Percentiles rank a stretch among this genome's conserved stretches.
Conservation (phyloP, 1,140 invertebrate species). For the Paramacrobiotus metropolitanus region DNA sequence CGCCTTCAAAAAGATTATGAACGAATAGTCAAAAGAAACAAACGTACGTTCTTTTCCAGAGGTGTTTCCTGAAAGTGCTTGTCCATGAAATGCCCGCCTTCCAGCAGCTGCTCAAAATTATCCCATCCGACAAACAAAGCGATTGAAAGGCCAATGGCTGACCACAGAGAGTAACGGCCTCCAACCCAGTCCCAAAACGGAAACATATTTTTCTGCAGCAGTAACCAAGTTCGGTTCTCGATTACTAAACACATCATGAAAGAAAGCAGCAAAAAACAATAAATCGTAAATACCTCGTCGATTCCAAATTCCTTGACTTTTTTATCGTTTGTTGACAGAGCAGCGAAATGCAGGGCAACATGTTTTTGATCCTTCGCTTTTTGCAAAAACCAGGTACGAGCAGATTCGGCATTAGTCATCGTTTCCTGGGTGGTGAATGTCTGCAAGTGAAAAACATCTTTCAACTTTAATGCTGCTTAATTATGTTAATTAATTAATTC, state of each 20-base stretch:
- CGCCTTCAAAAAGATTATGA: constrained; percentile 1
- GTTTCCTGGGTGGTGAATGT: constrained; percentile 99
- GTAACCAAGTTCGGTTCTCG: background rate
- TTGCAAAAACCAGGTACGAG: constrained; percentile 78
- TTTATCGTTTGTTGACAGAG: constrained; percentile 72
- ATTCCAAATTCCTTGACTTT: constrained; percentile 95
- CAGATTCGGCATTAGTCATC: constrained; percentile 91
- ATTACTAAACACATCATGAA: background rate
- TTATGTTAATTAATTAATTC: no score
- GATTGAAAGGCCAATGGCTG: constrained; percentile 90
- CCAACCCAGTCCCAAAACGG: constrained; percentile 99
- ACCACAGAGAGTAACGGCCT: constrained; percentile 91
- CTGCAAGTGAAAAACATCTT: constrained; percentile 17
- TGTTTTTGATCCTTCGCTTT: constrained; percentile 54
- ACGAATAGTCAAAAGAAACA: constrained; percentile 3
- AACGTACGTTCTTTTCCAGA: constrained; percentile 70
- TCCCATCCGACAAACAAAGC: constrained; percentile 49
- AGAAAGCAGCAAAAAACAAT: no score
- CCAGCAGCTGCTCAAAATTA: constrained; percentile 74
- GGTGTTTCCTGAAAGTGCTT: constrained; percentile 69
- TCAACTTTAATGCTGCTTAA: no score
- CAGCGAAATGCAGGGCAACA: constrained; percentile 92
- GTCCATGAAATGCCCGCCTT: constrained; percentile 79
- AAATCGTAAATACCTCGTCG: constrained; percentile 43
- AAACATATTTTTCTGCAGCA: constrained; percentile 66